Evolutionary conservation across 1,140 invertebrate genomes (phyloP), one percentile per base, ranked within the genome.

Genomic region (Drosophila takahashii): DNA sequence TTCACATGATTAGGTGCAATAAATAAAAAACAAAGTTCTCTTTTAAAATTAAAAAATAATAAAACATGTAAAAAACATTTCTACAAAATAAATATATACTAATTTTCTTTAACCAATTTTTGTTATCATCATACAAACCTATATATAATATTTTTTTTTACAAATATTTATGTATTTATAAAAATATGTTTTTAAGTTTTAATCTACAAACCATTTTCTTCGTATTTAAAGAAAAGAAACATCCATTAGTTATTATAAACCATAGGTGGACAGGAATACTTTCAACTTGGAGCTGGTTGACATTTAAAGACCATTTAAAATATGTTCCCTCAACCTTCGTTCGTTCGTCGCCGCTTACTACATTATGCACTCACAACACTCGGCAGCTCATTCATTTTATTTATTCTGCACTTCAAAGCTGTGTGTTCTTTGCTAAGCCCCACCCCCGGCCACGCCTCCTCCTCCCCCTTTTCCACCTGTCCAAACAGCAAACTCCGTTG

Each of bases 341-440:
- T 18, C 42, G 5, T 62, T 29, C 32, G 10, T 50, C 16, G 6
- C 50, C 42, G 57, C 66, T 81, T 75, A 62, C 79, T 76, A 86
- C 70, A 87, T 86, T 83, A 86, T 86, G 83, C 81, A 85, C 81
- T 85, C 72, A 70, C 74, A 69, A 78, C 81, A 87, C 81, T 86
- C 79, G 51, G 79, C 83, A 76, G 61, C 83, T 86, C 81, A 86
- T 83, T 86, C 81, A 79, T 83, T 83, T 70, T 86, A 87, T 86
- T 87, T 87, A 87, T 83, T 83, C 84, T 89, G 71, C 79, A 87
- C 84, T 87, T 87, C 83, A 87, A 89, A 83, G 79, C 84, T 69
- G 66, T 83, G 65, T 75, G 69, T 66, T 60, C 60, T 64, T 58
- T 53, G 39, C 60, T 51, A 65, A 64, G 64, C 45, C 34, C 62